Base-by-base conservation (phyloP, 1,140 invertebrate genomes). In the Brachionus plicatilis region DNA sequence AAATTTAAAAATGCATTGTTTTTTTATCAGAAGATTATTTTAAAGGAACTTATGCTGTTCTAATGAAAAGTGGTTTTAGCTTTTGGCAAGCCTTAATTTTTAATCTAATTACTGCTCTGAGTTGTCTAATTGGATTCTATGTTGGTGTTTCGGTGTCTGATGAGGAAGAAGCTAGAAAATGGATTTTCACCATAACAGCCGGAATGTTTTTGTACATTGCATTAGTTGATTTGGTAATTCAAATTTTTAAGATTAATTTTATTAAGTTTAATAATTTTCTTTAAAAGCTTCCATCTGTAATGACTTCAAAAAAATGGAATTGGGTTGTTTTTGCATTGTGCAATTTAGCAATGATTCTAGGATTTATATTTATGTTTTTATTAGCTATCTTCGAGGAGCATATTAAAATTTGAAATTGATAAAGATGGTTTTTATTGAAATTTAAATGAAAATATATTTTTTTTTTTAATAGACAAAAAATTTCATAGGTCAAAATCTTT, bases 71-170 rank as follows among this genome's bases (percentile, higher is more conserved):
- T 53, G 84, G 84, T 7, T 68, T 85, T 17, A 37, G 50, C n/a
- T 41, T 45, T 53, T 24, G 7, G n/a, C 29, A 37, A 43, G 84
- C 75, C 3, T 12, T 85, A 4, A 41, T 85, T 17, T 79, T 79
- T 8, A 85, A 85, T 70, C 92, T 93, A 85, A 88, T 94, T 9
- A 92, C 92, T 7, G 93, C 93, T 0, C 17, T 17, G 7, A 79
- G 14, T 9, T 43, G 68, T 29, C 17, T 78, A 11, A 53, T 85
- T 37, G 84, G 72, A 47, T 79, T 79, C 14, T 45, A 33, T 11
- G 29, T 85, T 7, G 72, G 50, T 68, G 17, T 78, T 27, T 17
- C 47, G 17, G 24, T 84, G 0, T n/a, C n/a, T 8, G 29, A 20
- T 20, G 20, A 47, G 7, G 12, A 14, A 65, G 24, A 37, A 24